A percentile compares a stretch with the other conserved stretches of the same genome.
phyloP scores from a whole-genome alignment of 2,888 invertebrate genomes.

The Anthophora plumipes region DNA sequence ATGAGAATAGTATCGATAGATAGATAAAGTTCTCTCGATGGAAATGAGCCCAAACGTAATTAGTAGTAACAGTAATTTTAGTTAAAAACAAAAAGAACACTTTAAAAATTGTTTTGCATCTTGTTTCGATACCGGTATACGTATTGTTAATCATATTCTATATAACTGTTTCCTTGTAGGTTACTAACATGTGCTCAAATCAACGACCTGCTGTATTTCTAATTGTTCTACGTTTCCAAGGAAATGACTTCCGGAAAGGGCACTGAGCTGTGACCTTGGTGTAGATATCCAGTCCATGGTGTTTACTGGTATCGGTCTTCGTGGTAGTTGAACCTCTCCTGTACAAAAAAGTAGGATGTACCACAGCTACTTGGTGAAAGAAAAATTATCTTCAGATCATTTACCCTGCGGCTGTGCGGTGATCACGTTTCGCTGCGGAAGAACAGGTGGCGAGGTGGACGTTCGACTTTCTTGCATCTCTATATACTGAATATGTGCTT shows the following conservation, averaged over 20 bases:
- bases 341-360: background rate
- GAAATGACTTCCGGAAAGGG: constrained; percentile 90
- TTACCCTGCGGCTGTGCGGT: constrained; percentile 71
- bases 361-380: background rate
- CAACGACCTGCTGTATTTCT: constrained; percentile 92
- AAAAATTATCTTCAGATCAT: constrained; percentile 1
- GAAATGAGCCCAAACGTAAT: no score
- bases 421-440: constrained; percentile 60
- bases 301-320: constrained; percentile 86
- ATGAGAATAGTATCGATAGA: no score
- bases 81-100: no score
- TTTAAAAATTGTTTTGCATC: no score
- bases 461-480: constrained; percentile 45
- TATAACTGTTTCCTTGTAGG: background rate
- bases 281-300: constrained; percentile 87
- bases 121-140: no score
- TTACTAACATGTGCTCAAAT: constrained; percentile 89
- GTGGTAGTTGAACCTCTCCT: constrained; percentile 21
- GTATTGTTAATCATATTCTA: background rate
- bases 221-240: constrained; percentile 89
- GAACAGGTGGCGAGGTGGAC: constrained; percentile 49
- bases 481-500: constrained; percentile 14
- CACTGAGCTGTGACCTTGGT: constrained; percentile 87
- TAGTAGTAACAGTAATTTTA: no score
- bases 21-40: no score